Base-by-base conservation (phyloP, 2,113 vertebrate species). In the Cervus canadensis region DNA sequence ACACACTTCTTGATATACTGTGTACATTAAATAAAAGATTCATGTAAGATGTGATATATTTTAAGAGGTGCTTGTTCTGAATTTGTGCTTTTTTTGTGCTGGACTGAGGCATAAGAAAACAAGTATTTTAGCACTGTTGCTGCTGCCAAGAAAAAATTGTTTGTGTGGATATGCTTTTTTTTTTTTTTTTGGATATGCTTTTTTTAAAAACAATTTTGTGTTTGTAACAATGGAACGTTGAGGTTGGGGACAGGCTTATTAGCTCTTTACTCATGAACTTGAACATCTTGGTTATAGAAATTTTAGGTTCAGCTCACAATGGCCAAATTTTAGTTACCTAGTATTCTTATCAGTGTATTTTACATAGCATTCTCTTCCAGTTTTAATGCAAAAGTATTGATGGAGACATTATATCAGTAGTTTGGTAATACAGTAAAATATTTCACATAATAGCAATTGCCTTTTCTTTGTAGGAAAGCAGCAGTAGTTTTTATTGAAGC, bases 71-170 rank as follows among this genome's bases (percentile, higher is more conserved):
- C 23, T 90, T 59, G 30, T 64, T 89, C 59, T 90, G 59, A 82
- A 94, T 91, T 97, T 91, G 60, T 82, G 40, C 0, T 30, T 91
- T 83, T 57, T 89, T 43, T 50, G 60, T 26, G 50, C 54, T 64
- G 48, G 48, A 28, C 43, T 87, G 45, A 97, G 28, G 83, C 91
- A 54, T 62, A 62, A 54, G 36, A 23, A 82, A 91, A 87, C 36
- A 76, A 36, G 6, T 87, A 90, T 82, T 95, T 97, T 82, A 85
- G 88, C 82, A 91, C 3, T 54, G 30, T 64, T 76, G 45, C 30
- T 95, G 60, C n/a, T 91, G n/a, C 74, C 74, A 87, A 54, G 54
- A 95, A 95, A 95, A 93, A 74, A 62, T 33, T 82, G 45, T 57
- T 36, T 76, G 13, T 96, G 4, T 2, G 1, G 71, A 62, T 83